Evolutionary conservation across 2,797 vertebrate species (phyloP).

Genomic region (Champsocephalus gunnari): DNA sequence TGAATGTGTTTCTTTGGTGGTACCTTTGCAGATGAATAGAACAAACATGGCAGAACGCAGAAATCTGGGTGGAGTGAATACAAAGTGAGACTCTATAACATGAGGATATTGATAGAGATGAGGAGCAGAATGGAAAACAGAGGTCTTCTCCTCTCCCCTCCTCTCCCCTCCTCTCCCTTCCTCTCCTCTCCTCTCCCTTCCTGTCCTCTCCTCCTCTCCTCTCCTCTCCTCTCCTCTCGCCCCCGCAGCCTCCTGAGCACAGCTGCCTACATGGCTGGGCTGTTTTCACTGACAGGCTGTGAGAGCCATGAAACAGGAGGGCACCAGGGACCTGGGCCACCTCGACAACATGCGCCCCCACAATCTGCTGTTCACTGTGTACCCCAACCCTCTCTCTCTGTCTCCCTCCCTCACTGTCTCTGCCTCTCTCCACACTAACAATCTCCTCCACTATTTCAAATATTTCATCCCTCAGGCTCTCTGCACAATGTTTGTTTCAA

Average conservation of each 20-base stretch:
- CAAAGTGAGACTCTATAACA: slow-evolving; percentile 25
- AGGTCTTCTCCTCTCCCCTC: slow-evolving; percentile 47
- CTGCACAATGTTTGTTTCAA: slow-evolving; percentile 27
- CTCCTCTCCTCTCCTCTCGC: slow-evolving; percentile 50
- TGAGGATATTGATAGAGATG: slow-evolving; percentile 58
- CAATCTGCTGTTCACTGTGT: slow-evolving; percentile 73
- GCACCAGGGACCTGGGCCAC: slow-evolving; percentile 81
- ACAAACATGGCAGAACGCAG: slow-evolving; percentile 52
- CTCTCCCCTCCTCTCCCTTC: neutral
- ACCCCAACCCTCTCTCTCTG: slow-evolving; percentile 54
- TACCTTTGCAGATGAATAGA: slow-evolving; percentile 51
- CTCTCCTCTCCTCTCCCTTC: slow-evolving; percentile 44
- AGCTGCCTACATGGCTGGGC: slow-evolving; percentile 80
- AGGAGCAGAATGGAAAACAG: slow-evolving; percentile 68
- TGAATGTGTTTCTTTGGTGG: slow-evolving; percentile 46
- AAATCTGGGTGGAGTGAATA: slow-evolving; percentile 32
- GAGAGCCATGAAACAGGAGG: slow-evolving; percentile 83
- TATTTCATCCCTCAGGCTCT: slow-evolving; percentile 69
- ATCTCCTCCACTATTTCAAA: slow-evolving; percentile 71
- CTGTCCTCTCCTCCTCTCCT: slow-evolving; percentile 10
- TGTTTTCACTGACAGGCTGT: slow-evolving; percentile 82
- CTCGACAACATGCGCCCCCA: slow-evolving; percentile 82
- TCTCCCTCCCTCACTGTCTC: slow-evolving; percentile 15
- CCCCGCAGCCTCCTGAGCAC: slow-evolving; percentile 81
- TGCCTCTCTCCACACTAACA: slow-evolving; percentile 58